phyloP scores from a whole-genome alignment of 2,113 vertebrate genomes.

The Alexandromys fortis region DNA sequence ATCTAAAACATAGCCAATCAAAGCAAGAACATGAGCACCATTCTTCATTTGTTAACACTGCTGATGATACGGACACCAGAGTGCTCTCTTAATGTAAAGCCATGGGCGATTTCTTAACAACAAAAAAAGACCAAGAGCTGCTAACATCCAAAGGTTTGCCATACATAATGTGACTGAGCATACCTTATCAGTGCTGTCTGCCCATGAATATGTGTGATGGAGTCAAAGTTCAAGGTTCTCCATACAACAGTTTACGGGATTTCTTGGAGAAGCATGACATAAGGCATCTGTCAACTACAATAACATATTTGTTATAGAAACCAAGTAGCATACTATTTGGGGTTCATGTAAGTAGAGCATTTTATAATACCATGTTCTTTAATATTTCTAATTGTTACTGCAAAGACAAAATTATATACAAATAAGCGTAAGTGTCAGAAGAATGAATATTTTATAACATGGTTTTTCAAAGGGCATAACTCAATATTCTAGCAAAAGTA shows the following conservation, averaged over 20 bases:
- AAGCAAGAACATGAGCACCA: background rate
- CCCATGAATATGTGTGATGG: background rate
- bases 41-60: background rate
- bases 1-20: background rate
- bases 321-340: background rate
- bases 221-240: background rate
- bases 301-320: background rate
- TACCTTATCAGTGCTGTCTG: background rate
- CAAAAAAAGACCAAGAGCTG: background rate
- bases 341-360: background rate
- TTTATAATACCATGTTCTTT: background rate
- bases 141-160: background rate
- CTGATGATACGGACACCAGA: background rate
- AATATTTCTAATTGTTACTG: background rate
- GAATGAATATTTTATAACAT: background rate
- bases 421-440: background rate
- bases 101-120: background rate
- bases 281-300: background rate
- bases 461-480: background rate
- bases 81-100: background rate
- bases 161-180: accelerated
- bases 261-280: background rate
- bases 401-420: background rate
- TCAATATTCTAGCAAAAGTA: background rate
- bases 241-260: no score